These are phyloP conservation scores for Kuschelorhynchus macadamiae DNA, from an alignment of 2,888 invertebrate species.

Conservation along the genomic window DNA sequence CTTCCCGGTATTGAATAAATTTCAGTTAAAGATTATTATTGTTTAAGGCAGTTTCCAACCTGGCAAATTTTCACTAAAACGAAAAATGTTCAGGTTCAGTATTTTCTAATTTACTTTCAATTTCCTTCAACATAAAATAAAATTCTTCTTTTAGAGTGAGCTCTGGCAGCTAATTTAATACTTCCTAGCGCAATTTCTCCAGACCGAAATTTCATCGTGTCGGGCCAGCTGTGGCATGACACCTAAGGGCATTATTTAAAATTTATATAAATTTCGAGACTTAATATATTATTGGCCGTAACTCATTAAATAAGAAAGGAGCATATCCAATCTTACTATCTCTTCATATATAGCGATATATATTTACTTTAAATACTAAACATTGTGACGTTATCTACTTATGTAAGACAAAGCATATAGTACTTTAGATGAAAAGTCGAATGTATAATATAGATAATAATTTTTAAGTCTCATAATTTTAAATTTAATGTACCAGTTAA, in stretches of 20 bases:
- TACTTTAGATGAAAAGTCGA: too few species aligned
- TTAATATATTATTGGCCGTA: conserved; percentile 8
- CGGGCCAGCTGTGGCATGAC: conserved; percentile 23
- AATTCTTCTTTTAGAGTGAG: conserved; percentile 14
- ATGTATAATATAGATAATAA: too few species aligned
- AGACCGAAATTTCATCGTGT: conserved; percentile 26
- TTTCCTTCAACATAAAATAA: conserved; percentile 11
- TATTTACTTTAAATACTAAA: too few species aligned
- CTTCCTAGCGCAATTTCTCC: conserved; percentile 16
- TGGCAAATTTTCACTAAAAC: neutral
- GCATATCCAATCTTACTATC: too few species aligned
- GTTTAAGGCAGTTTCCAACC: too few species aligned
- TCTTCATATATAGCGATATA: too few species aligned
- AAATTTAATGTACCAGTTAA: too few species aligned
- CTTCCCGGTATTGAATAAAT: too few species aligned
- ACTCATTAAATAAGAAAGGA: conserved; percentile 8
- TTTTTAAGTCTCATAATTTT: too few species aligned
- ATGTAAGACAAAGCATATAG: too few species aligned
- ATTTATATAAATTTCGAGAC: conserved; percentile 18
- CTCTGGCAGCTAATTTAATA: conserved; percentile 21
- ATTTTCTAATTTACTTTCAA: conserved; percentile 16
- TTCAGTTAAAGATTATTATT: too few species aligned
- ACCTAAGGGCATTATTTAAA: conserved; percentile 27
- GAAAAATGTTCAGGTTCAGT: neutral
- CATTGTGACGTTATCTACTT: too few species aligned